Conservation (phyloP, 2,888 invertebrate species). For the Eilema griseolum region DNA sequence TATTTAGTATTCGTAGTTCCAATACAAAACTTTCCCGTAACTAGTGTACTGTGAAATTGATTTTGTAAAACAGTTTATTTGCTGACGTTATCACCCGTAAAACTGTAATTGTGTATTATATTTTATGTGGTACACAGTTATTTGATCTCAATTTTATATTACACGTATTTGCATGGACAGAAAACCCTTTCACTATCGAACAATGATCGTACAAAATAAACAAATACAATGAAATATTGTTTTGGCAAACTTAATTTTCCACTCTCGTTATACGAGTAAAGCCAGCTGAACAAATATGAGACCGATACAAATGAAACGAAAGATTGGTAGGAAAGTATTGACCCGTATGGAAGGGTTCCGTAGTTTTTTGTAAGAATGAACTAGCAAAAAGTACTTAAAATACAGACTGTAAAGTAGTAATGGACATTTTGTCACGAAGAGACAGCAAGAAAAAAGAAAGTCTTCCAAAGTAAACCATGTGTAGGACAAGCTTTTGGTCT, state of each 20-base stretch:
- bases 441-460: too few species aligned
- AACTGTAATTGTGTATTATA: not conserved
- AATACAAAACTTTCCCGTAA: not conserved
- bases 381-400: not conserved
- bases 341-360: constrained; percentile 28
- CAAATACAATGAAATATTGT: constrained; percentile 22
- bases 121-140: not conserved
- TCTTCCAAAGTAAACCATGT: too few species aligned
- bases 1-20: not conserved
- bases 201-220: constrained; percentile 18
- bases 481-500: too few species aligned
- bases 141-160: not conserved
- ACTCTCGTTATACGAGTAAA: constrained; percentile 30
- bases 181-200: constrained; percentile 27
- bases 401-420: not conserved
- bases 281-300: constrained; percentile 42
- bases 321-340: constrained; percentile 30
- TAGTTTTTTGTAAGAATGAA: not conserved
- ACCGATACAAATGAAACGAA: constrained; percentile 35
- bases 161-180: constrained; percentile 2
- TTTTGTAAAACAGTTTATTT: not conserved
- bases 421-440: too few species aligned
- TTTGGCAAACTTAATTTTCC: constrained; percentile 32
- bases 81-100: not conserved
- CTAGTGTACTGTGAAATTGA: too few species aligned